Conservation (phyloP, 2,888 invertebrate species). For the Ernsta delagoae region DNA sequence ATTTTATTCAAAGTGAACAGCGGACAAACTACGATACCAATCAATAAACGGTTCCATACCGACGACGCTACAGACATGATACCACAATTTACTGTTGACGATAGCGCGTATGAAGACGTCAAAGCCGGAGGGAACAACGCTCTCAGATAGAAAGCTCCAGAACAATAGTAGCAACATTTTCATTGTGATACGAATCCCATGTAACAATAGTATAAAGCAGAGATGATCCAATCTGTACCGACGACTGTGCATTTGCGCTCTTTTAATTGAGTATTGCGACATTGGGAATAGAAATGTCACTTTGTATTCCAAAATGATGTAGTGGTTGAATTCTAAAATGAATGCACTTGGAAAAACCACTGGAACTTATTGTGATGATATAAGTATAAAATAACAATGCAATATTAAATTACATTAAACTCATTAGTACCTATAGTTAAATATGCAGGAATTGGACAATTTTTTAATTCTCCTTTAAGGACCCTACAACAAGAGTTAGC, state of each 20-base stretch:
- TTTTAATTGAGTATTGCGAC: conserved; percentile 38
- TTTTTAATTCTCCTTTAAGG: conserved; percentile 68
- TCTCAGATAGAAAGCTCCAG: conserved; percentile 64
- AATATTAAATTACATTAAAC: conserved; percentile 63
- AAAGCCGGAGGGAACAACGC: conserved; percentile 65
- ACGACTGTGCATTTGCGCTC: conserved; percentile 42
- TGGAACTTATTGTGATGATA: conserved; percentile 8
- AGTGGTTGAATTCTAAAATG: conserved; percentile 25
- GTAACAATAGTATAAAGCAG: conserved; percentile 42
- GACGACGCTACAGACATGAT: conserved; percentile 80
- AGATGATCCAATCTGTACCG: conserved; percentile 37
- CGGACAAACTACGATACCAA: conserved; percentile 84
- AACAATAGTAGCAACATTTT: conserved; percentile 75
- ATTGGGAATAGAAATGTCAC: conserved; percentile 31
- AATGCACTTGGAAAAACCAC: conserved; percentile 37
- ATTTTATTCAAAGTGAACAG: conserved; percentile 85
- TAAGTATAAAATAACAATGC: conserved; percentile 1
- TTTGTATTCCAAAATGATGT: conserved; percentile 34
- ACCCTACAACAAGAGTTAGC: conserved; percentile 61
- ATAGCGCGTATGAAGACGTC: conserved; percentile 81
- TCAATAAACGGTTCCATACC: conserved; percentile 85
- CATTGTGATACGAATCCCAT: conserved; percentile 64
- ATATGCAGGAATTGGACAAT: too few relatives aligned
- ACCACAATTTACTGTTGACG: conserved; percentile 81
- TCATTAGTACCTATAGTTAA: conserved; percentile 54